Percentiles rank a stretch among this genome's conserved stretches.
These are phyloP conservation scores for Rhinolophus sinicus DNA, from an alignment of 2,113 vertebrate genomes.

Conservation along the genomic window DNA sequence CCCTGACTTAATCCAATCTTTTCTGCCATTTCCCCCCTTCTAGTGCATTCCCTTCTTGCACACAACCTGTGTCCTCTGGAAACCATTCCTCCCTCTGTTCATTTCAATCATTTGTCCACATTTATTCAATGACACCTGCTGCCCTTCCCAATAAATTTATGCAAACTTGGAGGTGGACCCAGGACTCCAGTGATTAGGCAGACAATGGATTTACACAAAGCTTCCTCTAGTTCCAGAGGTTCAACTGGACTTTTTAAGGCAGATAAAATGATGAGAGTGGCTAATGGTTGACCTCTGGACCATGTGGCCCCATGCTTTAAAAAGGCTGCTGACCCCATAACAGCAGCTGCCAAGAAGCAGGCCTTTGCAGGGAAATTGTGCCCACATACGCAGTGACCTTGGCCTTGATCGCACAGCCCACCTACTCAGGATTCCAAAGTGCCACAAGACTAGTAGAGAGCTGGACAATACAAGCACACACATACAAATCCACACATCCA, in stretches of 20 bases:
- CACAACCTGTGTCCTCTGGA: not conserved
- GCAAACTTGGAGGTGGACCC: not conserved
- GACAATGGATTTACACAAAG: not conserved
- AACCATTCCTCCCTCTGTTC: not conserved
- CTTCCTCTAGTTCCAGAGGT: not conserved
- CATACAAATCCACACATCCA: constrained; percentile 59
- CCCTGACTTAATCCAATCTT: not conserved
- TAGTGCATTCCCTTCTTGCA: not conserved
- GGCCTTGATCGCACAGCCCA: not conserved
- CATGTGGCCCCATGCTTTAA: not conserved
- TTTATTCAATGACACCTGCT: not conserved
- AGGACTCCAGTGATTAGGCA: not conserved
- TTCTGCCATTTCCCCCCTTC: not conserved
- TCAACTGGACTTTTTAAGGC: not conserved
- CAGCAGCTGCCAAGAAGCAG: not conserved
- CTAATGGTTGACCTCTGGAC: not conserved
- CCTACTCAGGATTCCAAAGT: not conserved
- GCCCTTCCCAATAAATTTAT: not conserved
- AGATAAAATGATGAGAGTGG: not conserved
- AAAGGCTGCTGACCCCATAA: not conserved
- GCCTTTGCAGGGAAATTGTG: not conserved
- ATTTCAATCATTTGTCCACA: not conserved
- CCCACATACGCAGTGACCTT: not conserved
- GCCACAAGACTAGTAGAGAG: not conserved
- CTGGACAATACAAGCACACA: constrained; percentile 10